Base-by-base conservation (phyloP, 2,797 vertebrate species). In the Gouania willdenowi region DNA sequence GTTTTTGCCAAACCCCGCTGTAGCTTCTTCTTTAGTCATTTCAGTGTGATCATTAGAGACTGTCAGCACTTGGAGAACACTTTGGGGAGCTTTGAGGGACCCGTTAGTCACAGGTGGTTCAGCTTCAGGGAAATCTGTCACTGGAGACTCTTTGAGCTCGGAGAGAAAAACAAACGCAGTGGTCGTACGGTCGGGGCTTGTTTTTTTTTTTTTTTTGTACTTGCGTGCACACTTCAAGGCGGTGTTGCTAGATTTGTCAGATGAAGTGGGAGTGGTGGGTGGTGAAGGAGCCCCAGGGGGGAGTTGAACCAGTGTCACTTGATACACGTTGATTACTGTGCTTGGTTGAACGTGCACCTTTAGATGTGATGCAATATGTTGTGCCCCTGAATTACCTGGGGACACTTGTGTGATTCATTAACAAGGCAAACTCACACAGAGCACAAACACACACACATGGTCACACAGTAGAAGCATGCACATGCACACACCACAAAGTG, bases 161-260 rank as follows among this genome's bases (percentile, higher is more conserved):
- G 47, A 38, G 81, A 79, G 79, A 83, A 87, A 87, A 89, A 89
- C 82, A 89, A 86, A 56, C 64, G 66, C 41, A 41, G 50, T 66
- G 73, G 57, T 59, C 36, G 47, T 73, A 67, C 61, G 50, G 28
- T 48, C 40, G 30, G 41, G 10, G 22, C 11, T 23, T 20, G 8
- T 8, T 22, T 2, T 20, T 8, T 8, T 27, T 17, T 41, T n/a
- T 25, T 26, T 26, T 19, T 41, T 17, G 69, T 63, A 27, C 11
- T 36, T 40, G 38, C 24, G 27, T 16, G 29, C 38, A 41, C 19
- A 16, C 16, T 32, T 37, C 20, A 26, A 44, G 25, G n/a, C 6
- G 28, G 13, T 5, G 29, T 15, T 17, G 27, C 21, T 12, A 3
- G 12, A 28, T 24, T 6, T 33, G 28, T 11, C 27, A 28, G 21